A percentile compares a stretch with the other conserved stretches of the same genome.
Conservation (phyloP, 2,113 vertebrate species). For the Aptenodytes forsteri region DNA sequence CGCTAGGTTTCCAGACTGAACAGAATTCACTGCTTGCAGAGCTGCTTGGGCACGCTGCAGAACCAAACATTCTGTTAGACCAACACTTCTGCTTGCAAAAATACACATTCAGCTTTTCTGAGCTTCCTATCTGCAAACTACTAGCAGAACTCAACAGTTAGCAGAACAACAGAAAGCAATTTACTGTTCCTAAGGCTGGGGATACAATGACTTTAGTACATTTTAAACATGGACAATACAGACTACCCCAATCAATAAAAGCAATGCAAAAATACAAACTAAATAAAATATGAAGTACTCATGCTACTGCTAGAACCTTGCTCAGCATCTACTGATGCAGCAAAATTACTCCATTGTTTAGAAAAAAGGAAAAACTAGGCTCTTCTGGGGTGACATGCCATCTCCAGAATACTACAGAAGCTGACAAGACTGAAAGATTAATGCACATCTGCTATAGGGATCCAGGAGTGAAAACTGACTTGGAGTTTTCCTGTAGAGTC, state of each 20-base stretch:
- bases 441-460: neutral
- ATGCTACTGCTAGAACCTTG: neutral
- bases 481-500: neutral
- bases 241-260: neutral
- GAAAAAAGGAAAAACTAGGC: neutral
- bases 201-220: fast-evolving
- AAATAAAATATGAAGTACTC: neutral
- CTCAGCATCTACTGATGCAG: neutral
- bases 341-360: neutral
- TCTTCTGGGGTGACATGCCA: neutral
- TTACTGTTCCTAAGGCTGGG: neutral
- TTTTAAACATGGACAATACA: neutral
- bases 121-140: neutral
- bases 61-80: neutral
- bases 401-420: neutral
- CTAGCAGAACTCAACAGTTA: neutral
- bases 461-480: neutral
- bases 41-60: constrained; percentile 91
- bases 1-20: constrained; percentile 82
- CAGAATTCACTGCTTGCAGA: constrained; percentile 85
- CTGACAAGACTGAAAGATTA: neutral
- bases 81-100: neutral
- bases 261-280: neutral
- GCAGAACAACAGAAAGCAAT: neutral
- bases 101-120: neutral